Evolutionary conservation across 2,113 vertebrate genomes (phyloP), one percentile per base, ranked within the genome.

Genomic region (Zosterops japonicus): DNA sequence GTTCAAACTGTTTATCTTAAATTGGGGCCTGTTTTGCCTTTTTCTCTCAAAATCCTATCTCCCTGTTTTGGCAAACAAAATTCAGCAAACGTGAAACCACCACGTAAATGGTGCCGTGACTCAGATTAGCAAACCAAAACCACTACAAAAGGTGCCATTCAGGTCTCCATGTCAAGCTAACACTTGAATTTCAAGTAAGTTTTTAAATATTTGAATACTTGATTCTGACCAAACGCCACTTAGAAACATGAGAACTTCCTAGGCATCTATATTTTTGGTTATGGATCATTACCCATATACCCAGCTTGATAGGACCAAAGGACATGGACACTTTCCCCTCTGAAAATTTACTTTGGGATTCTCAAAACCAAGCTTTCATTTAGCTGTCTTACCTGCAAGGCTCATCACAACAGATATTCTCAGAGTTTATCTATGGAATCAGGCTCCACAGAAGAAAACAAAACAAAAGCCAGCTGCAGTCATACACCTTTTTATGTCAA

Each of bases 251-350:
- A 63, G 36, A 71, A 71, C 53, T 55, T 25, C 28, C 14, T 16
- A 44, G 31, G 5, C 8, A 76, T 28, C 10, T 47, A 0, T 16
- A 13, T 10, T 41, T 74, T 70, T 75, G 29, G 25, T 47, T 49
- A 39, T 3, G 3, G 41, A 84, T 7, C 10, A 47, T 57, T 68
- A 24, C 4, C 47, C 33, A 1, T 18, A 5, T 47, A 42, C 9
- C 11, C 29, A 70, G 7, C 23, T 31, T 36, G 8, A 39, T 1
- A 44, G 28, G 20, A 55, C 14, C 25, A 82, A 72, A 87, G 21
- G 52, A 28, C 16, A 41, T 0, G 4, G 27, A 29, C 5, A 8
- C 44, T 33, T 53, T 14, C 5, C 16, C 22, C 12, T 9, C 2
- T 4, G 5, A 53, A 67, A 59, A 71, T 22, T 29, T n/a, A 29